Evolutionary conservation across 2,113 vertebrate species (phyloP).

Genomic region (Litocranius walleri): DNA sequence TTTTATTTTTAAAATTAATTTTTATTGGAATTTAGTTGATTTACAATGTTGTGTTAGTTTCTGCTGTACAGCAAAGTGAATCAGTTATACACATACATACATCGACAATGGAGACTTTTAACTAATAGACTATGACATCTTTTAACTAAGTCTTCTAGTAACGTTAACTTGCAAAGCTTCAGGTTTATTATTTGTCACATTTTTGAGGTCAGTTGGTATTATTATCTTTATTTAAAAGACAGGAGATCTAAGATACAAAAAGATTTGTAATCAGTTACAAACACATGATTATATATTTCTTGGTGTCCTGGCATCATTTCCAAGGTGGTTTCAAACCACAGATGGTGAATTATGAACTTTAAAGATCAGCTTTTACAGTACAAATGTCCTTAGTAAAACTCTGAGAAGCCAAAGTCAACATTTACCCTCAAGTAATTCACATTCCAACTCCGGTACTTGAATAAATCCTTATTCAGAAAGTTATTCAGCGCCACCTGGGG

Average conservation of each 20-base stretch:
- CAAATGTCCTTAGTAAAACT: constrained; percentile 9
- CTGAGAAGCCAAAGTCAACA: background rate
- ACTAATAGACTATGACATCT: background rate
- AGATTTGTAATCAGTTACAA: background rate
- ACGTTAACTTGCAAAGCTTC: background rate
- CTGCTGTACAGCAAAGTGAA: background rate
- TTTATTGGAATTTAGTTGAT: background rate
- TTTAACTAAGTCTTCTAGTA: background rate
- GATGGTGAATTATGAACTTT: background rate
- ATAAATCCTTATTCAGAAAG: background rate
- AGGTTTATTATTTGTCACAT: background rate
- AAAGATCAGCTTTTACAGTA: background rate
- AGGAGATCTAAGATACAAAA: background rate
- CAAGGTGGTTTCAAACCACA: background rate
- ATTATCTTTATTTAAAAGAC: background rate
- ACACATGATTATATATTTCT: background rate
- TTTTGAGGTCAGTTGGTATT: background rate
- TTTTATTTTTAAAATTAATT: background rate
- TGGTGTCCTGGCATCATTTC: background rate
- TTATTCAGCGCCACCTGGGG: background rate
- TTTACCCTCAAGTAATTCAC: background rate
- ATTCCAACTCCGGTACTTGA: background rate
- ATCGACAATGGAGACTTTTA: background rate
- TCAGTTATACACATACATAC: background rate
- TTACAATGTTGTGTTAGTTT: background rate